A percentile compares a stretch with the other conserved stretches of the same genome.
These are phyloP conservation scores for Watsonalla cultraria DNA, from an alignment of 2,888 invertebrate genomes.

Conservation along the genomic window DNA sequence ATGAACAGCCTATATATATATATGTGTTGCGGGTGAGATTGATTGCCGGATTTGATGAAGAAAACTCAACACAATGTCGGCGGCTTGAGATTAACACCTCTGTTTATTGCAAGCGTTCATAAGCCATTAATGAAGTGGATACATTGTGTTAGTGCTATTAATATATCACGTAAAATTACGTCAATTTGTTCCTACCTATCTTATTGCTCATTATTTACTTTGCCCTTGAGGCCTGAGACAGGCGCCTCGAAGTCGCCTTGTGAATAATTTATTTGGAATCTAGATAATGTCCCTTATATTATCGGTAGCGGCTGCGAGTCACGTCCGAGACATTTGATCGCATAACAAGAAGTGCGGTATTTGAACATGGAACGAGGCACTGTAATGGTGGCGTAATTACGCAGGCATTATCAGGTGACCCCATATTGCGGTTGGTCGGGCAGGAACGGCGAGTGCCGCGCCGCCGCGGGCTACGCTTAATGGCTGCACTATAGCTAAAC, in stretches of 20 bases:
- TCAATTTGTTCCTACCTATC: no score
- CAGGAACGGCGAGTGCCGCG: slow-evolving; percentile 27
- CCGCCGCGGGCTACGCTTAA: slow-evolving; percentile 41
- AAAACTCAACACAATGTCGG: no score
- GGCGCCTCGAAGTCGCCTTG: slow-evolving; percentile 53
- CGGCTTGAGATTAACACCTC: no score
- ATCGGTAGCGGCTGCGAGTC: slow-evolving; percentile 56
- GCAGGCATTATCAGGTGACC: slow-evolving; percentile 72
- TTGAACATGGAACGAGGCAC: slow-evolving; percentile 43
- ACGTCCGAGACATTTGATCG: slow-evolving; percentile 73
- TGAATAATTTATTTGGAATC: slow-evolving; percentile 64
- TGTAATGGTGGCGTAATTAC: slow-evolving; percentile 69
- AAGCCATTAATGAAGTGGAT: no score
- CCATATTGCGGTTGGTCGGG: slow-evolving; percentile 61
- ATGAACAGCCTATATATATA: no score
- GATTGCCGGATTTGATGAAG: no score
- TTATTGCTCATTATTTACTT: slow-evolving; percentile 14
- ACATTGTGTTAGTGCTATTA: no score
- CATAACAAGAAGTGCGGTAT: slow-evolving; percentile 65
- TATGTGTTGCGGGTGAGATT: no score
- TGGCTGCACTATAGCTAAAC: slow-evolving; percentile 36
- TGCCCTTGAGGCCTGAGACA: slow-evolving; percentile 42
- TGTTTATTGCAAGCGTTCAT: no score
- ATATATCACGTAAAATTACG: no score
- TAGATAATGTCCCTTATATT: slow-evolving; percentile 62